A percentile compares a stretch with the other conserved stretches of the same genome.
Conservation (phyloP, 1,140 invertebrate genomes). For the Hermatobates lingyangjiaoensis region DNA sequence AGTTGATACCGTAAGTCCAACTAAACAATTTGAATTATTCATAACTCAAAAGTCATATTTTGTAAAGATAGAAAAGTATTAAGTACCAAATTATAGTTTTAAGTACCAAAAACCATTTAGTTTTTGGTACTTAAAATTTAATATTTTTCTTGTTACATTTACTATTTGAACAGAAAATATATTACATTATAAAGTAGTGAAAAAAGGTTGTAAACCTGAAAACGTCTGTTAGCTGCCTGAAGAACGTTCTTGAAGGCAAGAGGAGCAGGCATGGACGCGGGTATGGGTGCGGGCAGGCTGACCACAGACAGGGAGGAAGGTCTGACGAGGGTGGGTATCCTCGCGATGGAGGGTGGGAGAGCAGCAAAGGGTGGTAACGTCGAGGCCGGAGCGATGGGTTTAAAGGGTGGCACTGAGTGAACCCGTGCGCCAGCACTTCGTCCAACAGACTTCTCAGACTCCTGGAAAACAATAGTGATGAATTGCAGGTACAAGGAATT, state of each 20-base stretch:
- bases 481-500: too few relatives aligned
- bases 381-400: constrained; percentile 29
- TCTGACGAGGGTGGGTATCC: constrained; percentile 21
- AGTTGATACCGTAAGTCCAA: too few relatives aligned
- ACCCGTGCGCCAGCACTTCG: constrained; percentile 1
- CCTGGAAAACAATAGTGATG: too few relatives aligned
- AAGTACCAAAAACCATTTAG: too few relatives aligned
- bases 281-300: background rate
- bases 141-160: too few relatives aligned
- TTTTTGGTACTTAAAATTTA: too few relatives aligned
- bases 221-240: constrained; percentile 15
- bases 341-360: constrained; percentile 32
- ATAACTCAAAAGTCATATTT: background rate
- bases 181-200: too few relatives aligned
- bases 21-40: background rate
- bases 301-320: background rate
- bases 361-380: constrained; percentile 24
- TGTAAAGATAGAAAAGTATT: background rate
- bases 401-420: constrained; percentile 42
- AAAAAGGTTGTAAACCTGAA: constrained; percentile 12
- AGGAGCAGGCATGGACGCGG: constrained; percentile 1
- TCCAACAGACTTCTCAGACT: too few relatives aligned
- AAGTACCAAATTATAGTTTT: background rate
- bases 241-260: constrained; percentile 11
- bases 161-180: too few relatives aligned